These are phyloP conservation scores for Dicentrarchus labrax DNA, from an alignment of 2,113 vertebrate species.

Conservation along the genomic window DNA sequence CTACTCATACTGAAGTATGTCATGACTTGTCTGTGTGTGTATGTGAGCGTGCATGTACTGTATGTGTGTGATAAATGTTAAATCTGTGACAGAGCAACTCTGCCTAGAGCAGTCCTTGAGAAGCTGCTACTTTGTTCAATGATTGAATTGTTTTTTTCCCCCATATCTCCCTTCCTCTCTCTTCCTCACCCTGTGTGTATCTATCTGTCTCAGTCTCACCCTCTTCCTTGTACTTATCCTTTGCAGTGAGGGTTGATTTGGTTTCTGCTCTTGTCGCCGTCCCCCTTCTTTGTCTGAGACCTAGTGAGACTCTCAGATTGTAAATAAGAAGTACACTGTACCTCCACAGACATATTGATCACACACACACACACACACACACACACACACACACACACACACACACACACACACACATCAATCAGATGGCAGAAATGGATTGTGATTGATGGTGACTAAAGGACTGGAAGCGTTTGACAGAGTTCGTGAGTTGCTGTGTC, in stretches of 20 bases:
- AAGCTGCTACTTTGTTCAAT: constrained; percentile 63
- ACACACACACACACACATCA: constrained; percentile 58
- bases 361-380: constrained; percentile 48
- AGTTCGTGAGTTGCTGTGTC: constrained; percentile 41
- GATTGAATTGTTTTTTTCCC: constrained; percentile 55
- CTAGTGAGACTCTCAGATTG: constrained; percentile 37
- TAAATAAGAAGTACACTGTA: constrained; percentile 63
- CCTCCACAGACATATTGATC: constrained; percentile 74
- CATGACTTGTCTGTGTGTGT: constrained; percentile 27
- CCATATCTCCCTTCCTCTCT: constrained; percentile 9
- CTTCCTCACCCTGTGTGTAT: constrained; percentile 18
- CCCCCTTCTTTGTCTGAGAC: constrained; percentile 31
- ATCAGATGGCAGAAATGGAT: constrained; percentile 67
- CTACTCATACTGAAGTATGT: constrained; percentile 44
- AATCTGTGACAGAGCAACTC: constrained; percentile 56
- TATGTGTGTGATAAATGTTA: constrained; percentile 50
- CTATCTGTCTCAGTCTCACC: constrained; percentile 2
- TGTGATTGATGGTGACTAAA: constrained; percentile 71
- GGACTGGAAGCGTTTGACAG: constrained; percentile 49
- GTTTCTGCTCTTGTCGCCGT: constrained; percentile 3
- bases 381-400: constrained; percentile 52
- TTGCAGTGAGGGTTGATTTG: constrained; percentile 21
- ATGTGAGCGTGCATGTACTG: constrained; percentile 19
- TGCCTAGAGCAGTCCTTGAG: constrained; percentile 63
- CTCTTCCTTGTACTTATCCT: constrained; percentile 2